A percentile compares a stretch with the other conserved stretches of the same genome.
Conservation (phyloP, 2,113 vertebrate species). For the Trichechus manatus region DNA sequence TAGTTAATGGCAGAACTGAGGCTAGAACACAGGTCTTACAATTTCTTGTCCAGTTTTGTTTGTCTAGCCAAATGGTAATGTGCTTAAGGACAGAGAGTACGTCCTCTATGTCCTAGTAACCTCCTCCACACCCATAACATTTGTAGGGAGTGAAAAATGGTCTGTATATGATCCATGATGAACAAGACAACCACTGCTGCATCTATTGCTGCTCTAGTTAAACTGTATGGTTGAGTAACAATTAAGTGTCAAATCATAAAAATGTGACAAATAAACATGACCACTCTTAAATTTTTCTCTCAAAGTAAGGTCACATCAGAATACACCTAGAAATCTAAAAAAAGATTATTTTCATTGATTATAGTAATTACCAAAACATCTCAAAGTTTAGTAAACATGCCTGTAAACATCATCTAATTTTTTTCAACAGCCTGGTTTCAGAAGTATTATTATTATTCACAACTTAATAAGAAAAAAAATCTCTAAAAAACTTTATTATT, state of each 20-base stretch:
- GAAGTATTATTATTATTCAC: not conserved
- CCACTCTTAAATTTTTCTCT: not conserved
- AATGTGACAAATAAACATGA: not conserved
- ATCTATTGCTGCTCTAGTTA: not conserved
- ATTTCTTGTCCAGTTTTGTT: not conserved
- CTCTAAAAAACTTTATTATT: not conserved
- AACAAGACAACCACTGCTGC: not conserved
- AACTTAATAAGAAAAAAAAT: constrained; percentile 31
- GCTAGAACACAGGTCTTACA: not conserved
- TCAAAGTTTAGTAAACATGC: not conserved
- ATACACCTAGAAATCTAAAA: constrained; percentile 12
- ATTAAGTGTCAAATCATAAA: not conserved
- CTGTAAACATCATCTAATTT: not conserved
- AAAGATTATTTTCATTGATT: not conserved
- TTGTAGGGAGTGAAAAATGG: not conserved
- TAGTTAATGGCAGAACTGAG: not conserved
- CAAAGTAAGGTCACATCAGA: not conserved
- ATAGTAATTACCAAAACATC: not conserved
- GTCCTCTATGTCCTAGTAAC: not conserved
- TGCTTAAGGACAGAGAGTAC: not conserved
- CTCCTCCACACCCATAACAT: not conserved
- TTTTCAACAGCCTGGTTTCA: not conserved
- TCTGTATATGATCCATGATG: too few species aligned
- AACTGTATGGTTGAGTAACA: not conserved
- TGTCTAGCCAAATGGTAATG: not conserved